phyloP scores from a whole-genome alignment of 2,113 vertebrate species.

The Zosterops borbonicus region DNA sequence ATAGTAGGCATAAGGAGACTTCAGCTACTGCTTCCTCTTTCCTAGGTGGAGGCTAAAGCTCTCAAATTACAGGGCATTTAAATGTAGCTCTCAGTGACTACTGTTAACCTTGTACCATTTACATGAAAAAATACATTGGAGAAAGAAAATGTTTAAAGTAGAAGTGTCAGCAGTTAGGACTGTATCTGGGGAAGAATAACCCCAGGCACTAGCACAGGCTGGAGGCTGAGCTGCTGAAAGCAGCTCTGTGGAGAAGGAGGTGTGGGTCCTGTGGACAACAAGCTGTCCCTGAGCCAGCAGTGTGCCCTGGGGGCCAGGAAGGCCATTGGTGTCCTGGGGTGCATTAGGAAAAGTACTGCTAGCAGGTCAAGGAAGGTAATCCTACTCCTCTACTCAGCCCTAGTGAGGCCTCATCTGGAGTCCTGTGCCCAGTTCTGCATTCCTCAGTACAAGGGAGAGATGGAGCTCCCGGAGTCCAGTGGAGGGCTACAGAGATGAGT shows the following conservation, averaged over 20 bases:
- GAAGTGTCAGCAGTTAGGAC: background rate
- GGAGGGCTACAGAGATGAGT: background rate
- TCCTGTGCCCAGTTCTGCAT: background rate
- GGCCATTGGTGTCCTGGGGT: accelerated
- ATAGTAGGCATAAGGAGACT: background rate
- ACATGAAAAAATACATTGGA: background rate
- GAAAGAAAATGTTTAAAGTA: background rate
- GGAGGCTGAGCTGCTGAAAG: background rate
- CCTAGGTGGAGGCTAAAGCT: background rate
- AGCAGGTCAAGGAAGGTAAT: background rate
- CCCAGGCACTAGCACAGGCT: background rate
- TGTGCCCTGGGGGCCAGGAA: background rate
- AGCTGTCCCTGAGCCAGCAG: background rate
- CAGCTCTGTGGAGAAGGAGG: background rate
- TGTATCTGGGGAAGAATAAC: background rate
- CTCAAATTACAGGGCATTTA: background rate
- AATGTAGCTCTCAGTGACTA: background rate
- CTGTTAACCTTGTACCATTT: background rate
- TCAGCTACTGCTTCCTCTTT: background rate
- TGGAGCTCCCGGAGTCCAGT: background rate
- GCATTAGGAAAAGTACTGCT: background rate
- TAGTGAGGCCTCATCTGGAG: background rate
- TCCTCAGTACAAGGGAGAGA: background rate
- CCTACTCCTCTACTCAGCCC: background rate
- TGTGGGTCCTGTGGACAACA: background rate